phyloP scores from a whole-genome alignment of 2,797 vertebrate genomes.

The Lagodon rhomboides region DNA sequence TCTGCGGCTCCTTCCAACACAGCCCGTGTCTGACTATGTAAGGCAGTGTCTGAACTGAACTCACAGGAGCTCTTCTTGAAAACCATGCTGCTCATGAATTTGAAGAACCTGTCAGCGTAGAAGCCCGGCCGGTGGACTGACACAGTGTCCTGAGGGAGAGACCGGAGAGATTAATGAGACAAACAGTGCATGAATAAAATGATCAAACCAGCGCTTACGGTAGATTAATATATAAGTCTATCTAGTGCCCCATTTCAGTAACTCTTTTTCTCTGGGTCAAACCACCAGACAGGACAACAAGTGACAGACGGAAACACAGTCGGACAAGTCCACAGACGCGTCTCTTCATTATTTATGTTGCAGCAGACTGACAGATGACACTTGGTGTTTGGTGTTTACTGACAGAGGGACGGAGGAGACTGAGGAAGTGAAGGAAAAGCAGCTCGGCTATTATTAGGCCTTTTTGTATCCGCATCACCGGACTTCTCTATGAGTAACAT shows the following conservation, averaged over 20 bases:
- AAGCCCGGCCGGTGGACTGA: constrained; percentile 98
- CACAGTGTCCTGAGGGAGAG: constrained; percentile 91
- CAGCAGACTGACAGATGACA: constrained; percentile 74
- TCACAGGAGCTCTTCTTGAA: constrained; percentile 98
- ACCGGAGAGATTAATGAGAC: constrained; percentile 57
- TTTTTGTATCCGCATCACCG: constrained; percentile 30
- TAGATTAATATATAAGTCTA: constrained; percentile 50
- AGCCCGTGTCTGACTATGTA: constrained; percentile 72
- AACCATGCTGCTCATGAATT: constrained; percentile 96
- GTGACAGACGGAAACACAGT: constrained; percentile 27
- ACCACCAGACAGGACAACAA: constrained; percentile 34
- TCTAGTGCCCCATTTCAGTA: constrained; percentile 43
- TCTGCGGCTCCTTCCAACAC: constrained; percentile 31
- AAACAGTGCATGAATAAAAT: constrained; percentile 57
- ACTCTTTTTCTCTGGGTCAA: constrained; percentile 53
- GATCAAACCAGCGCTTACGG: constrained; percentile 34
- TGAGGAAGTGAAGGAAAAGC: constrained; percentile 10
- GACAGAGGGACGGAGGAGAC: constrained; percentile 9
- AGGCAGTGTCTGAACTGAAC: constrained; percentile 72
- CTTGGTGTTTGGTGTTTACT: constrained; percentile 72
- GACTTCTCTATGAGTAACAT: constrained; percentile 46
- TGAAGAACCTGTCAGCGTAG: constrained; percentile 97
- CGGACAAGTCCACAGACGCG: constrained; percentile 42
- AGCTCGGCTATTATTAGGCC: constrained; percentile 25
- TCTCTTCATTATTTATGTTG: constrained; percentile 73